Evolutionary conservation across 2,797 vertebrate species (phyloP).

Genomic region (Zenarchopterus dispar): DNA sequence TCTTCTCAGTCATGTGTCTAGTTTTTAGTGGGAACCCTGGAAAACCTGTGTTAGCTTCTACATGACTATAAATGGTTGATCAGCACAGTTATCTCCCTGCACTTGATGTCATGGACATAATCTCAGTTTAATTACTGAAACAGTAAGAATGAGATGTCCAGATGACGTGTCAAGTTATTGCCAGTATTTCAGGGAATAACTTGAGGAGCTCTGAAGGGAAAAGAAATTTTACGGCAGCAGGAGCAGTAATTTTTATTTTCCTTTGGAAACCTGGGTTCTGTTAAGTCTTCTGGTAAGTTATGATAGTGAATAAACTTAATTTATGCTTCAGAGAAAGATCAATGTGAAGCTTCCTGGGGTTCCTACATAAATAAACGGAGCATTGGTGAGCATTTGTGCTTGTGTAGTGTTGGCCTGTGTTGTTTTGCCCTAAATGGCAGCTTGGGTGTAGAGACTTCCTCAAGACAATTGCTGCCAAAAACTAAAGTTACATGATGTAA

Average conservation of each 20-base stretch:
- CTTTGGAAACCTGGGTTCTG: neutral
- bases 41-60: no score
- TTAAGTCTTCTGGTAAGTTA: neutral
- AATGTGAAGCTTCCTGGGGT: neutral
- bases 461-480: neutral
- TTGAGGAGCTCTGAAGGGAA: no score
- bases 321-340: neutral
- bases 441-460: no score
- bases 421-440: neutral
- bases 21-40: no score
- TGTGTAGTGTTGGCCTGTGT: neutral
- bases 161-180: neutral
- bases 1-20: no score
- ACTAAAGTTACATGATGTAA: neutral
- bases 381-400: neutral
- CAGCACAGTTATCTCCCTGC: constrained; percentile 35
- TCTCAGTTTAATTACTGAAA: constrained; percentile 22
- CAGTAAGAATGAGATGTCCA: constrained; percentile 11
- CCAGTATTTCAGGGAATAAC: neutral
- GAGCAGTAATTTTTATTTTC: neutral
- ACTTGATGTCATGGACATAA: constrained; percentile 17
- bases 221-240: neutral
- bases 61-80: no score
- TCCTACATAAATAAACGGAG: neutral
- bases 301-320: neutral